Evolutionary conservation across 2,113 vertebrate genomes (phyloP).

Genomic region (Rhombomys opimus): DNA sequence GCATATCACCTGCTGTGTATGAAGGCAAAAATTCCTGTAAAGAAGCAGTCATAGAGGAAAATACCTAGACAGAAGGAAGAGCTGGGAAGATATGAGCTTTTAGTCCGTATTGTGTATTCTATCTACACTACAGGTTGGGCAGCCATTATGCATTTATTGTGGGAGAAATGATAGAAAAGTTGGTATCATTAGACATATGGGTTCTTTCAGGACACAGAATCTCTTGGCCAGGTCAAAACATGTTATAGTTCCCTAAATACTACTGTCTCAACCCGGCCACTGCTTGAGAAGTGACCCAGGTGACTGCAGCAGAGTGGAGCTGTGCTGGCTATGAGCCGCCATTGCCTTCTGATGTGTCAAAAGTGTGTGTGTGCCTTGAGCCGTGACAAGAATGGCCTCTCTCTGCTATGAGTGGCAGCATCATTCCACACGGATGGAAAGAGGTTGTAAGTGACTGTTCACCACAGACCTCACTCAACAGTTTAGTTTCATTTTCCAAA

Average conservation of each 20-base stretch:
- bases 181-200: neutral
- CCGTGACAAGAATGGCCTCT: neutral
- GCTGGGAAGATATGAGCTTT: neutral
- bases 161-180: neutral
- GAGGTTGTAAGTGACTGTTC: neutral
- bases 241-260: conserved; percentile 17
- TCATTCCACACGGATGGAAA: neutral
- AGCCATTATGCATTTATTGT: neutral
- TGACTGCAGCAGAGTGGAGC: neutral
- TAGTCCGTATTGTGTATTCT: neutral
- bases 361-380: neutral
- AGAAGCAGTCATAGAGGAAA: neutral
- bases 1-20: neutral
- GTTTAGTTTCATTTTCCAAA: neutral
- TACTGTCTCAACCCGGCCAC: neutral
- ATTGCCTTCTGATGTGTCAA: neutral
- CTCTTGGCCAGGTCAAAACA: neutral
- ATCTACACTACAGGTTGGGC: neutral
- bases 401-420: neutral
- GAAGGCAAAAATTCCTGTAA: neutral
- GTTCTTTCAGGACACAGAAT: neutral
- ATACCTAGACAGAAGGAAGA: neutral
- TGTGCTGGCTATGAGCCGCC: neutral
- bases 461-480: neutral
- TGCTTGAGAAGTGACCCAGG: neutral